Evolutionary conservation across 2,888 invertebrate genomes (phyloP), one percentile per base, ranked within the genome.

Genomic region (Hypolimnas misippus): DNA sequence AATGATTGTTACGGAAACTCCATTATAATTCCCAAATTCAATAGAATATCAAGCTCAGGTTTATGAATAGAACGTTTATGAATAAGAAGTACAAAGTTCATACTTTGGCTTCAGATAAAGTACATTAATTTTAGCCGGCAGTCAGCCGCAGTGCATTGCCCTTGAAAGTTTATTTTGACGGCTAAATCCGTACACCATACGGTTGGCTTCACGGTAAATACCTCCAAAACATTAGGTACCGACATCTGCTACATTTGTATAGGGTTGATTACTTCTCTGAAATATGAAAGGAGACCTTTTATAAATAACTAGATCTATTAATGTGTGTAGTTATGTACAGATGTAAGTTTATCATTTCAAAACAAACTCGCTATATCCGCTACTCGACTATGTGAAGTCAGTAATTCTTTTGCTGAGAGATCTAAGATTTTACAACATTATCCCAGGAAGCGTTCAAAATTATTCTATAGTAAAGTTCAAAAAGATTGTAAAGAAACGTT

Each of bases 131-230:
- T 64, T 54, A 62, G 55, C 65, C 40, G 51, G 67, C 62, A 58
- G 63, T 56, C 52, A 35, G 61, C 21, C 56, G 51, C 69, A 65
- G 73, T 69, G 71, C 73, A 70, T 67, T 70, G 70, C 70, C 73
- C 73, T 73, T 73, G 73, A 72, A 69, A 67, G 72, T 72, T 73
- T 73, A 73, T 73, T 70, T 73, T 67, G 68, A 67, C 67, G 68
- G 65, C 70, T 68, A 70, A 66, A 70, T 70, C 64, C 62, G 70
- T 58, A 50, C 63, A 49, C 56, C 68, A 65, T 66, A 68, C 63
- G 66, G 61, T 63, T 46, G 51, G 54, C 67, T 53, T 66, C 62
- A 61, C 60, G 40, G 60, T 38, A 52, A 56, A 35, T 62, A 62
- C 61, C 61, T 53, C 56, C 49, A n/a, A 49, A 55, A 44, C 60